Conservation (phyloP, 2,888 invertebrate species). For the Coelinius sp. region DNA sequence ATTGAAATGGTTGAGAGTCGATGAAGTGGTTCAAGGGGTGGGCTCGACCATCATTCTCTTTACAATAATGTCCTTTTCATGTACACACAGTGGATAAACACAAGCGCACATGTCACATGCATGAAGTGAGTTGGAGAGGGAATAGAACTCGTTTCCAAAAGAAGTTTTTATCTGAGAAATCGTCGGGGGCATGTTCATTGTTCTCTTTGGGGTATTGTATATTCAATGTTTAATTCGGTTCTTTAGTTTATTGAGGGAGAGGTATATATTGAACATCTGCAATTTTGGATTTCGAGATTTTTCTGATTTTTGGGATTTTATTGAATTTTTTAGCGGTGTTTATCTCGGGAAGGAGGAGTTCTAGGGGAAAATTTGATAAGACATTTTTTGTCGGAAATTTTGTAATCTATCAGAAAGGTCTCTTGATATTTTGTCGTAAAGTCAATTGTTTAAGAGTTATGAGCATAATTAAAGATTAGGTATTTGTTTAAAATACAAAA, state of each 20-base stretch:
- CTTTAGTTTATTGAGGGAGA: background rate
- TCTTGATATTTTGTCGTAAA: no score
- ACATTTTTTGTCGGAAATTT: no score
- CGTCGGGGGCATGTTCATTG: background rate
- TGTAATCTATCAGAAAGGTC: no score
- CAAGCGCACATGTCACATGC: conserved; percentile 14
- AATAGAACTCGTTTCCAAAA: background rate
- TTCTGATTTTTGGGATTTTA: no score
- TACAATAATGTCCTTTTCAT: conserved; percentile 10
- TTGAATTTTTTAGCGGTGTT: no score
- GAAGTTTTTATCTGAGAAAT: background rate
- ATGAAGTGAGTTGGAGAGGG: background rate
- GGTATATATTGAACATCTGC: background rate
- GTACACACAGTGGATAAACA: conserved; percentile 13
- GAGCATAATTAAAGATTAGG: no score
- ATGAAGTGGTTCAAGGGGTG: background rate
- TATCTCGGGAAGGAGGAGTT: no score
- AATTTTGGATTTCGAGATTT: background rate
- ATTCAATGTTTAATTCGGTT: background rate
- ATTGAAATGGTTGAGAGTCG: conserved; percentile 5
- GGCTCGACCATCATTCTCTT: background rate
- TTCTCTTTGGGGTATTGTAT: background rate
- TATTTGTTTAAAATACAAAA: no score
- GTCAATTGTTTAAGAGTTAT: no score
- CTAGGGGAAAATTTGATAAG: no score